Evolutionary conservation across 2,113 vertebrate species (phyloP), one percentile per base, ranked within the genome.

Genomic region (Recurvirostra avosetta): DNA sequence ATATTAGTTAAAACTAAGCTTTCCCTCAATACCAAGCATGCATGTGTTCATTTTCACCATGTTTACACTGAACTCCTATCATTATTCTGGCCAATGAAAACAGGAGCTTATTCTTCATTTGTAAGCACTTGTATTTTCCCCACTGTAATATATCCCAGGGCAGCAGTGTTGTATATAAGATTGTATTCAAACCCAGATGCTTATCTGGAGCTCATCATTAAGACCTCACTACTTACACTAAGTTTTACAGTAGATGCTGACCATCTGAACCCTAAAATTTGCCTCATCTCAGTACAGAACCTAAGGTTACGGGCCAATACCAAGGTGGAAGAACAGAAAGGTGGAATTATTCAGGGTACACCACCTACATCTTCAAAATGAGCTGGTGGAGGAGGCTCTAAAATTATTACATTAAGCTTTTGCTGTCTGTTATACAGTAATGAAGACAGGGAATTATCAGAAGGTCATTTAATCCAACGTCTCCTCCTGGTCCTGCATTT

Each of bases 1-100:
- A 92, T 91, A 96, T 97, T 96, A 95, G 96, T 97, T 96, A 97
- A 98, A 97, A 97, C 90, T 82, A 88, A 92, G 87, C 87, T 94
- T 96, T 98, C 96, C 88, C 97, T 97, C 96, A 96, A 92, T 80
- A 96, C 96, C 96, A 93, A 87, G 93, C 84, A 96, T 79, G 81
- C 77, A 75, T 96, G 94, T 94, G 96, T 96, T 96, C 92, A 87
- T 97, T 98, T 97, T 92, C 34, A 67, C 49, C 58, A 36, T 94
- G 87, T 90, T 96, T 91, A 93, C 72, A 63, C 75, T 94, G 59
- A 91, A 62, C 52, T 88, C 50, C 62, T 86, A 86, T 71, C 91
- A 63, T 94, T 73, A 90, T 81, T 95, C 86, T 6, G 16, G 78
- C 80, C 92, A 92, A 47, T 75, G 58, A 87, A 97, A 97, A 94